phyloP scores from a whole-genome alignment of 2,888 invertebrate species.

The Allygus modestus region DNA sequence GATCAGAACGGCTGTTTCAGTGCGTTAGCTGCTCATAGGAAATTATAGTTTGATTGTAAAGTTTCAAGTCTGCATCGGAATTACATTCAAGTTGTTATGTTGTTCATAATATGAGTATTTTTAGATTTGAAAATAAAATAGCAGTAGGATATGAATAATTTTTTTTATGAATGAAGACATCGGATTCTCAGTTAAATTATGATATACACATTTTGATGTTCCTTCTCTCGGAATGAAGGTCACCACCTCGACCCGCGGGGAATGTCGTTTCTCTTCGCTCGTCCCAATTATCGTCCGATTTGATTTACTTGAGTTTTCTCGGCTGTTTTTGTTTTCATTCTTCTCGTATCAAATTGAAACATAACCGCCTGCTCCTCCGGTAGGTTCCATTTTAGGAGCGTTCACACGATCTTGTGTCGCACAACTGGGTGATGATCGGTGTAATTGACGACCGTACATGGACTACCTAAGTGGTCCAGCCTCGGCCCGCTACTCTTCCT shows the following conservation, averaged over 20 bases:
- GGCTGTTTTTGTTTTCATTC: conserved; percentile 40
- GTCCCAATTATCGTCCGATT: conserved; percentile 27
- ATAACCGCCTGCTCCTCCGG: conserved; percentile 26
- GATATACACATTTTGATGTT: too few species aligned
- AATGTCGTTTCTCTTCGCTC: not conserved
- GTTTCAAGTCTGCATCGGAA: too few species aligned
- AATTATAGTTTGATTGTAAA: too few species aligned
- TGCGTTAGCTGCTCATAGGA: too few species aligned
- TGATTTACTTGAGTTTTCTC: conserved; percentile 30
- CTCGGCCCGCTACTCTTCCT: not conserved
- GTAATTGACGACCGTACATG: not conserved
- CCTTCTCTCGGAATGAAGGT: too few species aligned
- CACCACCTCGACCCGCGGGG: not conserved
- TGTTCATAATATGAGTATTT: too few species aligned
- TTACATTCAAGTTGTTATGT: too few species aligned
- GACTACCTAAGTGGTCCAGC: not conserved
- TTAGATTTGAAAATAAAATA: too few species aligned
- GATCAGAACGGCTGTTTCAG: too few species aligned
- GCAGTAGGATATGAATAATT: too few species aligned
- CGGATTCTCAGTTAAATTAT: too few species aligned
- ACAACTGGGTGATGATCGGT: not conserved
- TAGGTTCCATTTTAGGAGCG: conserved; percentile 39
- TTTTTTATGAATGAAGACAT: too few species aligned
- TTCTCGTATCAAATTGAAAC: conserved; percentile 36
- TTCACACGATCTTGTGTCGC: not conserved